Evolutionary conservation across 2,113 vertebrate genomes (phyloP), one percentile per base, ranked within the genome.

Genomic region (Lanius collurio): DNA sequence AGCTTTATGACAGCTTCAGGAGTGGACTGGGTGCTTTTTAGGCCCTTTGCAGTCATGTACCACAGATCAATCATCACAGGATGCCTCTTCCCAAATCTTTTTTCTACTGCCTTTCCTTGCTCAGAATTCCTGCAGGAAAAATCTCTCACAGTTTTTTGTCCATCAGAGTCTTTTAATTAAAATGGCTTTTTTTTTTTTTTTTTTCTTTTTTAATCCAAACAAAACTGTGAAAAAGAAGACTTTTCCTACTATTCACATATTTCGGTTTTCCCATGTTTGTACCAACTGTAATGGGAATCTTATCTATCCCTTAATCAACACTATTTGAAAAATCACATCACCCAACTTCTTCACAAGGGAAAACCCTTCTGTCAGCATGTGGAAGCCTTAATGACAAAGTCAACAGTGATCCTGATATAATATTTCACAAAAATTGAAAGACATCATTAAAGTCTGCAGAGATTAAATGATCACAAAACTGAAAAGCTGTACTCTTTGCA

Each of bases 271-370:
- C 74, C 60, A 35, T 50, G 21, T 73, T 88, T 4, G 0, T 42
- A 89, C 75, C 31, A 70, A 67, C 60, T 60, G 31, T 87, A 71
- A 65, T 57, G 73, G 69, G 76, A 87, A 83, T 84, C 30, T 92
- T 92, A 90, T 77, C 75, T 52, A 23, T 50, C 27, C 9, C 24
- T 89, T 35, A 78, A 87, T 78, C 83, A 87, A 93, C 92, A 81
- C 73, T 81, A 22, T 78, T 93, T 89, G 86, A 88, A 83, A 92
- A 84, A 71, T 89, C 87, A 63, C 27, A 28, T 70, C 93, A 90
- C 41, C 57, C 69, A 78, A 13, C 44, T 63, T 89, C 56, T 94
- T 79, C 89, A 22, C 69, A 65, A 73, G 84, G 83, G 77, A 93
- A 93, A 94, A 75, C 47, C 23, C 27, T 88, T 77, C 71, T 91